These are phyloP conservation scores for Smithornis capensis DNA, from an alignment of 2,113 vertebrate genomes.

Conservation along the genomic window DNA sequence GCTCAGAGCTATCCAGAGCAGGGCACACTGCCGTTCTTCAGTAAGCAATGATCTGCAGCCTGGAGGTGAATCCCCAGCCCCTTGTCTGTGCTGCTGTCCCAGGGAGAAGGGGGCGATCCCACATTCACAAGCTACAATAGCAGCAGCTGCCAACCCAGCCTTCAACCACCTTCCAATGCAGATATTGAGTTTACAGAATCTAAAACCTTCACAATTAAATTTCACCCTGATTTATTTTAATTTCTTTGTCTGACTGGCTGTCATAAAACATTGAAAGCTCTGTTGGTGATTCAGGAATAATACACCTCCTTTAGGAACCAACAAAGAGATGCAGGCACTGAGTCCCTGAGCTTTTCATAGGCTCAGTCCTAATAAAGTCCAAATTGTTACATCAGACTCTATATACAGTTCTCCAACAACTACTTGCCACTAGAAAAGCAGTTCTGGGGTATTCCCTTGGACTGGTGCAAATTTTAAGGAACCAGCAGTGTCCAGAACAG, in stretches of 20 bases:
- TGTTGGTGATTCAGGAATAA: accelerated
- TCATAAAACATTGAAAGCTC: neutral
- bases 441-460: neutral
- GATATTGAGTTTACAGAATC: neutral
- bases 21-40: neutral
- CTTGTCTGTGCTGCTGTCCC: neutral
- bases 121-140: accelerated
- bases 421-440: neutral
- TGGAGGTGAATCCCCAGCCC: neutral
- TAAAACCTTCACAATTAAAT: neutral
- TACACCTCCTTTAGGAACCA: neutral
- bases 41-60: neutral
- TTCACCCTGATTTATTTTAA: neutral
- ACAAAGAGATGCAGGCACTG: accelerated
- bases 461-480: neutral
- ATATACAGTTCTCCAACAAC: neutral
- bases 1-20: neutral
- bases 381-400: neutral
- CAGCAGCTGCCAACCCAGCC: neutral
- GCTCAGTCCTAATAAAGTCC: neutral
- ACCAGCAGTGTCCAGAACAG: neutral
- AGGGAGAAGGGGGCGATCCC: neutral
- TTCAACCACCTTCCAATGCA: neutral
- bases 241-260: neutral
- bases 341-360: neutral